Base-by-base conservation (phyloP, 2,888 invertebrate genomes). In the Fragum fragum region DNA sequence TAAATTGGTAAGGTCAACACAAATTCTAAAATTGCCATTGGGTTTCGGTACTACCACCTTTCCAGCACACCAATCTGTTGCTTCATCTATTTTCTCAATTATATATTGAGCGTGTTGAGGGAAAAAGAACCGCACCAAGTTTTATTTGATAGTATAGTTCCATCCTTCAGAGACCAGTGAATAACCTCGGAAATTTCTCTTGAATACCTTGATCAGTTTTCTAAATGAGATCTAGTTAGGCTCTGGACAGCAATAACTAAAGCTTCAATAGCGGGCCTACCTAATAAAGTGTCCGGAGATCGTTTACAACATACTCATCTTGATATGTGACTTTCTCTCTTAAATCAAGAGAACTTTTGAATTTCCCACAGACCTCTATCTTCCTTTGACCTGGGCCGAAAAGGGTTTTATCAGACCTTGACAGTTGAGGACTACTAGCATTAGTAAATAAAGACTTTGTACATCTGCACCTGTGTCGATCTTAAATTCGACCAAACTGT, bases 391-490 rank as follows among this genome's bases (percentile, higher is more conserved):
- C 47, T 9, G 47, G 47, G 47, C 47, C 47, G 47, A 47, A 57
- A 57, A 57, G 57, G 3, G 23, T 57, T 23, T 57, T 57, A 57
- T 57, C 57, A 21, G 57, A 57, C 57, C 47, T 47, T 47, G 47
- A 47, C 47, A 47, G 16, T 47, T 47, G 47, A 47, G 47, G 47
- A n/a, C n/a, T 47, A 5, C 14, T 47, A 47, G 18, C n/a, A 47
- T 47, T 47, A 47, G 47, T 9, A n/a, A 9, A 14, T 47, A 57
- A 57, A 57, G 57, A 57, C 57, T 57, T 14, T 57, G 57, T 14
- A 82, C 76, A 36, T 73, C 77, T n/a, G 85, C 78, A 14, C 85
- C 85, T n/a, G 81, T 86, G 81, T 87, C 82, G 2, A 84, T 78
- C 74, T 84, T 86, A 70, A 87, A 84, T 7, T 23, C 52, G 21